Evolutionary conservation across 2,113 vertebrate species (phyloP), one percentile per base, ranked within the genome.

Genomic region (Casuarius casuarius): DNA sequence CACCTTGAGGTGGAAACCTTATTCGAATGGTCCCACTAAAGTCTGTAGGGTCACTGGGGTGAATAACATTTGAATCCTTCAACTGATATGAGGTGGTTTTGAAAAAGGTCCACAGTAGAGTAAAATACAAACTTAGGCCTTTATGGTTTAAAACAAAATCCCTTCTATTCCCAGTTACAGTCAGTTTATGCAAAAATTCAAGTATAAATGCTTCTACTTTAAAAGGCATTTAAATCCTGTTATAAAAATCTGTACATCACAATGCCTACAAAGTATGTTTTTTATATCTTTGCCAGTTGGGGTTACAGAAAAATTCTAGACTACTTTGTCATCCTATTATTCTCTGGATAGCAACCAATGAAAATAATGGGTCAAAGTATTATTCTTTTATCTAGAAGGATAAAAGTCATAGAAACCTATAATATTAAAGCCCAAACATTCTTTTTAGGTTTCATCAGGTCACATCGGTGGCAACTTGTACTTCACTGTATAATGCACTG

Each of bases 361-460:
- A 85, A 83, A 90, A 66, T 70, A 17, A 26, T 52, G 13, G 33
- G 71, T 86, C 26, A 67, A 88, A 70, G 19, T 67, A 84, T 56
- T 71, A 21, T 71, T 33, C 40, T 90, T 94, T 62, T 73, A 59
- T 59, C 38, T 83, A 77, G 26, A 81, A 68, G 29, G 4, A 4
- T 90, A n/a, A 66, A 89, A 91, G 56, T 76, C 3, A 66, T 10
- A 59, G 22, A 84, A 52, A 82, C 20, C 33, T 56, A 21, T 83
- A 56, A 22, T 19, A 44, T 46, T 49, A 71, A 82, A 79, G 1
- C 12, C n/a, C 23, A 82, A 71, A 19, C 2, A n/a, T 90, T 91
- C 35, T 73, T 95, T 84, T 82, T 42, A 80, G 87, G 78, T 96
- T 96, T 93, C 48, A 48, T 90, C 46, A 95, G 92, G 94, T 93